Percentiles rank a stretch among this genome's conserved stretches.
Conservation (phyloP, 2,797 vertebrate genomes). For the Coccyzus lansbergi region DNA sequence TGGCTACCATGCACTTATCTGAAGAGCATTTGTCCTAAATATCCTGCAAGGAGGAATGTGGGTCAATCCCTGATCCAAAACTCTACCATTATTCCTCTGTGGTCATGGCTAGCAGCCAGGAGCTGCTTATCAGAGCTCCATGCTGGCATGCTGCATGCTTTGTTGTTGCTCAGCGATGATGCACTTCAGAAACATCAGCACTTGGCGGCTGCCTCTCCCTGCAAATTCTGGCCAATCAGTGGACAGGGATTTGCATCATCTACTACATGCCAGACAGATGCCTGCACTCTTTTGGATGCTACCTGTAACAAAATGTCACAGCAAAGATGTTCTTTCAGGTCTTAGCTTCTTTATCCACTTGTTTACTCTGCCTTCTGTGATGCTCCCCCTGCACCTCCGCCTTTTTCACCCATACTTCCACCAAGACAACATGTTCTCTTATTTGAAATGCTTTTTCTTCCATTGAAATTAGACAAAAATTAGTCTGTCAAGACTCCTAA, state of each 20-base stretch:
- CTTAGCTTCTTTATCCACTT: background rate
- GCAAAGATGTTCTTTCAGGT: background rate
- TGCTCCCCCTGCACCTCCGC: background rate
- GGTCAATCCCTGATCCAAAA: conserved; percentile 40
- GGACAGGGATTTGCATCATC: background rate
- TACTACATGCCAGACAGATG: background rate
- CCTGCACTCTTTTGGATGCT: background rate
- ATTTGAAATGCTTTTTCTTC: background rate
- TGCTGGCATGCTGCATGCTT: background rate
- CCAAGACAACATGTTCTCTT: background rate
- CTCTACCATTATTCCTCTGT: background rate
- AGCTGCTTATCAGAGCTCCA: conserved; percentile 14
- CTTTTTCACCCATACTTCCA: background rate
- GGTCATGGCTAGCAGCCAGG: conserved; percentile 12
- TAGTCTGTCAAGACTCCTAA: background rate
- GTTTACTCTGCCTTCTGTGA: background rate
- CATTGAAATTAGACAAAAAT: background rate
- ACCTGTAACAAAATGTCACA: background rate
- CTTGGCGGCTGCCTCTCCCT: background rate
- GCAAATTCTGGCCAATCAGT: background rate
- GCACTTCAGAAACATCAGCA: background rate
- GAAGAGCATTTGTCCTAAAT: conserved; percentile 15
- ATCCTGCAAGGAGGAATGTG: conserved; percentile 37
- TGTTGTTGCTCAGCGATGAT: background rate
- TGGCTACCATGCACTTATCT: background rate